Conservation (phyloP, 2,113 vertebrate species). For the Heteronetta atricapilla region DNA sequence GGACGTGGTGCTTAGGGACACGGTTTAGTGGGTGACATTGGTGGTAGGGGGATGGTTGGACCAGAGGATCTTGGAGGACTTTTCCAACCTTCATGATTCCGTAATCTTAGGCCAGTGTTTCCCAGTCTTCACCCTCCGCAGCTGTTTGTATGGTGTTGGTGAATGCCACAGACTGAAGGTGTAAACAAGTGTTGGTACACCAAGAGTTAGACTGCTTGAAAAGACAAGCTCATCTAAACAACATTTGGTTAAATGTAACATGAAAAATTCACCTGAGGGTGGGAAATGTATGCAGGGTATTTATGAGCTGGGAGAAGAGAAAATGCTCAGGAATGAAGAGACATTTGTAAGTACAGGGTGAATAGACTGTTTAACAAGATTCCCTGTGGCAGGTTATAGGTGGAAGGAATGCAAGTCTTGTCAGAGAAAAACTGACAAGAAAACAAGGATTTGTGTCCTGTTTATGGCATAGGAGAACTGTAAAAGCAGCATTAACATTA, state of each 20-base stretch:
- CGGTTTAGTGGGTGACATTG: too few relatives aligned
- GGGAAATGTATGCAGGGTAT: neutral
- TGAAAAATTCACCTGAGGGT: neutral
- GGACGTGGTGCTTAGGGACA: too few relatives aligned
- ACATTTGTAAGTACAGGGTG: neutral
- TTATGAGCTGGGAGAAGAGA: neutral
- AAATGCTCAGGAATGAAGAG: neutral
- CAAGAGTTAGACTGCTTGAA: neutral
- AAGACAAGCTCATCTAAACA: neutral
- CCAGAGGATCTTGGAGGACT: too few relatives aligned
- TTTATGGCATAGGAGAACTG: neutral
- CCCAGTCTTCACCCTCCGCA: neutral
- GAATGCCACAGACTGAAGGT: neutral
- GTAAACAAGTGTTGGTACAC: neutral
- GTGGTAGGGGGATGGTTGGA: too few relatives aligned
- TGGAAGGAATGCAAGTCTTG: neutral
- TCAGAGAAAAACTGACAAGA: neutral
- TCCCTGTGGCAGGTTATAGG: neutral
- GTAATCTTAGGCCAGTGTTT: neutral
- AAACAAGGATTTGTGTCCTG: neutral
- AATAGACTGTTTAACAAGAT: neutral
- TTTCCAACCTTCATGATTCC: too few relatives aligned
- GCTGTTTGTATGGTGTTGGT: neutral
- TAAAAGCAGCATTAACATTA: neutral
- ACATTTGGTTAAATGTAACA: neutral